Conservation (phyloP, 2,888 invertebrate species). For the Drosophila quasianomalipes region DNA sequence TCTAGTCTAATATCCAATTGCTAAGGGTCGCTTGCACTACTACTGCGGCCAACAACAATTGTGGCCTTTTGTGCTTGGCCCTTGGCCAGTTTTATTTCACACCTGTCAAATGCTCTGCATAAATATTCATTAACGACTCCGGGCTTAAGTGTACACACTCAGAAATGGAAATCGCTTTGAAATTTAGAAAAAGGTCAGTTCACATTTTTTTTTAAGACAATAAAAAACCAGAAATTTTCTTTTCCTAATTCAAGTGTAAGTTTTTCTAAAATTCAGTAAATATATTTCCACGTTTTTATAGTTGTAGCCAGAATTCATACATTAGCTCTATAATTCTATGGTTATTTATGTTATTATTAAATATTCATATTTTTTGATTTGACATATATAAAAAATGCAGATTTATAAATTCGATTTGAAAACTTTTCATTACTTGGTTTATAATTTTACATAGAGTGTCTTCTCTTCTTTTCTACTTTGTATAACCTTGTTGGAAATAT, state of each 20-base stretch:
- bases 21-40: background rate
- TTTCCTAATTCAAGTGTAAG: background rate
- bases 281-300: background rate
- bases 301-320: background rate
- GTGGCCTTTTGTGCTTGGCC: slow-evolving; percentile 22
- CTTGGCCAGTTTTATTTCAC: slow-evolving; percentile 34
- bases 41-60: slow-evolving; percentile 29
- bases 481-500: background rate
- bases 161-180: background rate
- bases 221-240: background rate
- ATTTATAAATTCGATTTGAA: background rate
- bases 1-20: slow-evolving; percentile 28
- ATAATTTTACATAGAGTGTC: background rate
- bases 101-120: slow-evolving; percentile 64
- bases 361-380: background rate
- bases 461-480: background rate
- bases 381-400: background rate
- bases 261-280: background rate
- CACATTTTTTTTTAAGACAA: background rate
- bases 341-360: background rate
- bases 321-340: background rate
- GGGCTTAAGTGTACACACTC: background rate
- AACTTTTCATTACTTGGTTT: background rate
- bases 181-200: background rate
- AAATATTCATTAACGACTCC: slow-evolving; percentile 59